These are phyloP conservation scores for Huso huso DNA, from an alignment of 2,797 vertebrate species.

Conservation along the genomic window DNA sequence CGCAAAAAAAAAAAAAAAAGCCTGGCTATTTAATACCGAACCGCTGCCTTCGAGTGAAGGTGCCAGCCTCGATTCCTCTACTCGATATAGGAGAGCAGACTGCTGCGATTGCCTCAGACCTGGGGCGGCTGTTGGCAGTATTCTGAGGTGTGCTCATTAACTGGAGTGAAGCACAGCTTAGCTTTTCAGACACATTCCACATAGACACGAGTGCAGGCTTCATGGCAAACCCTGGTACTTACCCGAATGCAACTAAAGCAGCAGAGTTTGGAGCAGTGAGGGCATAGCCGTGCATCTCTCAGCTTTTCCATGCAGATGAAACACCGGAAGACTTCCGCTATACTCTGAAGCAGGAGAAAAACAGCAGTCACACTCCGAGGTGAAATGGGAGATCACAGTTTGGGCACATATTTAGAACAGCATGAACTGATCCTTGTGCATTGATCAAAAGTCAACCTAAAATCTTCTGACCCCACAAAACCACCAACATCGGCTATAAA, in stretches of 20 bases:
- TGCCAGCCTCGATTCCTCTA: too few species aligned
- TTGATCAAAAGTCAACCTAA: neutral
- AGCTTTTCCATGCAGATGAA: conserved; percentile 99
- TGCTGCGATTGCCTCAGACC: too few species aligned
- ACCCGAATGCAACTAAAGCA: conserved; percentile 98
- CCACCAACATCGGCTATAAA: neutral
- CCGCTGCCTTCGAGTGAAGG: too few species aligned
- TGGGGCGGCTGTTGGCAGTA: too few species aligned
- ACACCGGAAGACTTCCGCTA: conserved; percentile 96
- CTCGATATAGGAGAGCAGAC: too few species aligned
- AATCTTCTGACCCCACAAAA: neutral
- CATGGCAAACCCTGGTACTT: conserved; percentile 30
- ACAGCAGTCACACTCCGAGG: conserved; percentile 1
- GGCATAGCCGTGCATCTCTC: conserved; percentile 90
- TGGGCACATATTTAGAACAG: too few species aligned
- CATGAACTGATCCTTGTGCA: neutral
- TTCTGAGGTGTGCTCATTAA: too few species aligned
- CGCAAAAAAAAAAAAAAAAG: too few species aligned
- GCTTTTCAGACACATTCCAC: too few species aligned
- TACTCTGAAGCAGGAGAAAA: conserved; percentile 68
- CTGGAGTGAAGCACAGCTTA: too few species aligned
- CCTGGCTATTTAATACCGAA: too few species aligned
- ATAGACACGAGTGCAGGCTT: too few species aligned
- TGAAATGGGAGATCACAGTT: neutral
- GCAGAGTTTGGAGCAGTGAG: conserved; percentile 97